These are phyloP conservation scores for Neotragus pygmaeus DNA, from an alignment of 2,113 vertebrate genomes.

Conservation along the genomic window DNA sequence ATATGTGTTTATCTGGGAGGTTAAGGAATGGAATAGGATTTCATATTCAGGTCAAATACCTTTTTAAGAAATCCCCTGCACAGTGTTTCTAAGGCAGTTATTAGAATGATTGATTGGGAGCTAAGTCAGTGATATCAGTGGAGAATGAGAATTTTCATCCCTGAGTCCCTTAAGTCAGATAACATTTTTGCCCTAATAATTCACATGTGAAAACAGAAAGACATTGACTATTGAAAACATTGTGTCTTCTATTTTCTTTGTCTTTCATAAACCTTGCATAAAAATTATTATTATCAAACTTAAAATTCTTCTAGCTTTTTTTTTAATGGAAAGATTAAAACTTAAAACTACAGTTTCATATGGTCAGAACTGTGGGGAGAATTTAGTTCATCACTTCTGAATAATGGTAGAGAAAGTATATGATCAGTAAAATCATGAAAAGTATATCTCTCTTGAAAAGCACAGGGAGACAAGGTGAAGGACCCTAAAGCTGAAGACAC, in stretches of 20 bases:
- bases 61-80: neutral
- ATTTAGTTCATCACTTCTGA: neutral
- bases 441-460: neutral
- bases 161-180: neutral
- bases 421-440: neutral
- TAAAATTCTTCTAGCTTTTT: neutral
- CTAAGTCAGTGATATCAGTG: neutral
- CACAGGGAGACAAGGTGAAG: neutral
- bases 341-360: neutral
- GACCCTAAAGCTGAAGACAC: neutral
- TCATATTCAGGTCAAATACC: neutral
- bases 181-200: neutral
- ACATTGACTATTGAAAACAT: neutral
- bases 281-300: neutral
- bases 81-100: neutral
- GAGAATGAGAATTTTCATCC: neutral
- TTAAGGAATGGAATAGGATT: neutral
- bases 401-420: neutral
- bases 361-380: neutral
- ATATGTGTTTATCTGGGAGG: neutral
- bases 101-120: neutral
- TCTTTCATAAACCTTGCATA: neutral
- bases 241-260: neutral
- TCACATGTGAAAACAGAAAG: neutral
- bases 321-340: neutral